Conservation (phyloP, 2,888 invertebrate genomes). For the Drosophila subquinaria region DNA sequence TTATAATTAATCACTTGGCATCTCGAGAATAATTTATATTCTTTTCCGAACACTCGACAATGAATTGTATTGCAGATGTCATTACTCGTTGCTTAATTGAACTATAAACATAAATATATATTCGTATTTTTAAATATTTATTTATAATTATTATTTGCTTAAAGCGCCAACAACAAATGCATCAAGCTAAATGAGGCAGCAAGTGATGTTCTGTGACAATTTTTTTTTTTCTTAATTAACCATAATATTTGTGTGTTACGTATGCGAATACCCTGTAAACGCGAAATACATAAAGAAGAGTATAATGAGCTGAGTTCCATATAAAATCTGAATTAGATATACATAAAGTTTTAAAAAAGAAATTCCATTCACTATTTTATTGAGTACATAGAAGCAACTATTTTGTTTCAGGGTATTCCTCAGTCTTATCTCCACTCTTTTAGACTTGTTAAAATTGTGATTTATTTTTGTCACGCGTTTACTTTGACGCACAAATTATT, state of each 20-base stretch:
- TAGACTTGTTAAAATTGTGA: constrained; percentile 51
- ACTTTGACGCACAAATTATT: constrained; percentile 57
- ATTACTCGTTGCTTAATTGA: constrained; percentile 21
- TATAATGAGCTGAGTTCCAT: background rate
- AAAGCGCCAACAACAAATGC: constrained; percentile 13
- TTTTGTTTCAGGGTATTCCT: background rate
- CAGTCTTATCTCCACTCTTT: background rate
- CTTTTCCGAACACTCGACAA: constrained; percentile 26
- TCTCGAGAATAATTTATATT: constrained; percentile 3
- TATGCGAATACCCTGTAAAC: constrained; percentile 52
- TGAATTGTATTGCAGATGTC: constrained; percentile 25
- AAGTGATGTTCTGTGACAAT: constrained; percentile 49
- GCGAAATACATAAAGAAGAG: fast-evolving
- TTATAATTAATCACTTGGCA: constrained; percentile 50
- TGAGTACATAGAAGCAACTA: background rate
- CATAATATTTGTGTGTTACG: constrained; percentile 64
- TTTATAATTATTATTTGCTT: constrained; percentile 18
- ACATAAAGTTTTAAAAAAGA: background rate
- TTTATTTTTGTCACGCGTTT: constrained; percentile 73
- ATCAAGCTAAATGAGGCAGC: constrained; percentile 28
- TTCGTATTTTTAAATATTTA: constrained; percentile 16
- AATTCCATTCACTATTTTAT: background rate
- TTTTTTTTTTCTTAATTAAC: constrained; percentile 60
- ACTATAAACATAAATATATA: constrained; percentile 16
- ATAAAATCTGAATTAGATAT: background rate